A percentile compares a stretch with the other conserved stretches of the same genome.
Evolutionary conservation across 2,113 vertebrate species (phyloP).

Genomic region (Perca flavescens): DNA sequence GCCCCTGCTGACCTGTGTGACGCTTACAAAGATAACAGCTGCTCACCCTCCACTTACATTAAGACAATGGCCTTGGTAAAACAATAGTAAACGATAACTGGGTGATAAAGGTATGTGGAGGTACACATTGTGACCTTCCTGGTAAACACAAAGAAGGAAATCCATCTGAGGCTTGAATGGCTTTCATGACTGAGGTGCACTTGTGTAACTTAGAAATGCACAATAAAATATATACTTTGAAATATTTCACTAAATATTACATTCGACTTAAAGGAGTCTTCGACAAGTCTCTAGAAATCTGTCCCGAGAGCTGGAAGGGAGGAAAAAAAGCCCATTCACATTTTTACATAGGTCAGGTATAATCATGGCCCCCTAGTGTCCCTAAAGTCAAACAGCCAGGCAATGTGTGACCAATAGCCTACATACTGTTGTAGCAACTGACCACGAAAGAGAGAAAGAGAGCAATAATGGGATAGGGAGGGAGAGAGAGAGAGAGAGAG

Average conservation of each 20-base stretch:
- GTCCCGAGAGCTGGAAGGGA: neutral
- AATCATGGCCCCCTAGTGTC: slow-evolving; percentile 68
- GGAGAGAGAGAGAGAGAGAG: slow-evolving; percentile 26
- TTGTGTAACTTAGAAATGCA: slow-evolving; percentile 23
- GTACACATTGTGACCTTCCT: slow-evolving; percentile 2
- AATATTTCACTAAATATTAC: neutral
- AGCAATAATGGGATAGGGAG: neutral
- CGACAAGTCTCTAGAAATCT: neutral
- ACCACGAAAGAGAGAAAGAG: neutral
- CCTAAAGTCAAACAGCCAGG: slow-evolving; percentile 77
- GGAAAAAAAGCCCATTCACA: neutral
- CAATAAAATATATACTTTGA: slow-evolving; percentile 3
- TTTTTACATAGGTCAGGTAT: slow-evolving; percentile 29
- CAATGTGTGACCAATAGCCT: slow-evolving; percentile 65
- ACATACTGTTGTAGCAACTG: too few species aligned
- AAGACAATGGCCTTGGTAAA: slow-evolving; percentile 44
- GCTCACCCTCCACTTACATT: slow-evolving; percentile 65
- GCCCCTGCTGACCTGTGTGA: slow-evolving; percentile 81
- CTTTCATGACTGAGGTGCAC: neutral
- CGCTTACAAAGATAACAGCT: slow-evolving; percentile 72
- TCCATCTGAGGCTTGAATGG: neutral
- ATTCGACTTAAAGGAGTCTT: neutral
- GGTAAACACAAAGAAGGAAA: slow-evolving; percentile 9
- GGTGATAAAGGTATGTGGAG: slow-evolving; percentile 8
- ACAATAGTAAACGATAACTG: slow-evolving; percentile 35